phyloP scores from a whole-genome alignment of 2,888 invertebrate species.

The Trissolcus japonicus region DNA sequence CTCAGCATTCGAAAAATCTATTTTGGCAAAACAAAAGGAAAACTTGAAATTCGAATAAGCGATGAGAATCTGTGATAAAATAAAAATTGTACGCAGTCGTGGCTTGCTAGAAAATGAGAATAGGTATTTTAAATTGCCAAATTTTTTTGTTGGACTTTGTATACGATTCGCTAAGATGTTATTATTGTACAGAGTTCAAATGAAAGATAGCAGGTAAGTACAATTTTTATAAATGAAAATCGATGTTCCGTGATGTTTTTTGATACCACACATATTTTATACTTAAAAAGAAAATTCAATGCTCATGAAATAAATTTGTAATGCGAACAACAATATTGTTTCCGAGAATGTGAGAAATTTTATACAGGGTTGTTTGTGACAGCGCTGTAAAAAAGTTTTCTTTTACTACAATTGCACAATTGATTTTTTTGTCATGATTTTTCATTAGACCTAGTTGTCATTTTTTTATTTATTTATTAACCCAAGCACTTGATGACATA shows the following conservation, averaged over 20 bases:
- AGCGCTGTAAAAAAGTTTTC: too few relatives aligned
- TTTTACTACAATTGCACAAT: too few relatives aligned
- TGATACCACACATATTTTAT: constrained; percentile 19
- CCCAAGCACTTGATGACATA: too few relatives aligned
- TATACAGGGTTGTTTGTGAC: too few relatives aligned
- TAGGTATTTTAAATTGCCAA: constrained; percentile 8
- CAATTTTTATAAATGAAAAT: constrained; percentile 21
- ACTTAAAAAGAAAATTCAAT: not conserved
- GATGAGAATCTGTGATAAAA: constrained; percentile 5
- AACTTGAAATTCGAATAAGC: too few relatives aligned
- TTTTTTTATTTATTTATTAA: too few relatives aligned
- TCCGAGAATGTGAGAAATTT: too few relatives aligned
- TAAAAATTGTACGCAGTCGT: not conserved
- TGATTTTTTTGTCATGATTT: too few relatives aligned
- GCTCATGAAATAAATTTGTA: not conserved
- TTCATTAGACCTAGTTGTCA: too few relatives aligned
- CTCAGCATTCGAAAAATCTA: not conserved
- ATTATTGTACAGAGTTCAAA: not conserved
- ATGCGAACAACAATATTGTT: not conserved
- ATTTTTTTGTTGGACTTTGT: not conserved
- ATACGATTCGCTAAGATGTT: too few relatives aligned
- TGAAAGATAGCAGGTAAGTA: constrained; percentile 5
- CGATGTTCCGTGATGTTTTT: constrained; percentile 11
- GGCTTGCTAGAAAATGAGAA: not conserved
- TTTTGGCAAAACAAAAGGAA: not conserved